Evolutionary conservation across 2,113 vertebrate species (phyloP).

Genomic region (Pantherophis guttatus): DNA sequence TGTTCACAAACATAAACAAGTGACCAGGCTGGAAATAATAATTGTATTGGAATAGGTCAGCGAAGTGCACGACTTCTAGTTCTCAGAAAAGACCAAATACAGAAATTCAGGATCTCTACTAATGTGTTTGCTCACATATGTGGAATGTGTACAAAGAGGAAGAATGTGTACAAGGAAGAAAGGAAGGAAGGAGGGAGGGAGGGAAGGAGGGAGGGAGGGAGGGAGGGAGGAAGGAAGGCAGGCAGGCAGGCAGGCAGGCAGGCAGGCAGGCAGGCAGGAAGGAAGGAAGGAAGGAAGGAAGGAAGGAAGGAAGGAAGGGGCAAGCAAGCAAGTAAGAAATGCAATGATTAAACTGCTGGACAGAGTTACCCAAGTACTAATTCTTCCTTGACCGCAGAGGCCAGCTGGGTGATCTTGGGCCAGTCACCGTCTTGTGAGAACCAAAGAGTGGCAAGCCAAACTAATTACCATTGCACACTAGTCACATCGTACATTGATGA

Average conservation of each 20-base stretch:
- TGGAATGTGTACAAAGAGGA: neutral
- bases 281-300: no score
- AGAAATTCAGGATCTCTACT: neutral
- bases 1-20: neutral
- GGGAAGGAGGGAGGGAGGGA: rapidly evolving
- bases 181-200: neutral
- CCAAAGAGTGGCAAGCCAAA: neutral
- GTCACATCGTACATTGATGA: neutral
- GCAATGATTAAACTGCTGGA: neutral
- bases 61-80: neutral
- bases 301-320: no score
- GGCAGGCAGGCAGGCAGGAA: no score
- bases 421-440: neutral
- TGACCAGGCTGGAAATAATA: neutral
- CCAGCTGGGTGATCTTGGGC: neutral
- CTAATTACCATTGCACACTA: neutral
- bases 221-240: no score
- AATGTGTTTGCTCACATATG: neutral
- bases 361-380: neutral
- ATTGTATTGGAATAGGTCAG: neutral
- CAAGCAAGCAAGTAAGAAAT: neutral
- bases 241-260: no score
- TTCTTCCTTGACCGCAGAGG: neutral
- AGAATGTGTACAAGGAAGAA: neutral
- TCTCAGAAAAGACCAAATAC: neutral